A percentile compares a stretch with the other conserved stretches of the same genome.
Evolutionary conservation across 2,888 invertebrate species (phyloP).

Genomic region (Tupiocoris notatus): DNA sequence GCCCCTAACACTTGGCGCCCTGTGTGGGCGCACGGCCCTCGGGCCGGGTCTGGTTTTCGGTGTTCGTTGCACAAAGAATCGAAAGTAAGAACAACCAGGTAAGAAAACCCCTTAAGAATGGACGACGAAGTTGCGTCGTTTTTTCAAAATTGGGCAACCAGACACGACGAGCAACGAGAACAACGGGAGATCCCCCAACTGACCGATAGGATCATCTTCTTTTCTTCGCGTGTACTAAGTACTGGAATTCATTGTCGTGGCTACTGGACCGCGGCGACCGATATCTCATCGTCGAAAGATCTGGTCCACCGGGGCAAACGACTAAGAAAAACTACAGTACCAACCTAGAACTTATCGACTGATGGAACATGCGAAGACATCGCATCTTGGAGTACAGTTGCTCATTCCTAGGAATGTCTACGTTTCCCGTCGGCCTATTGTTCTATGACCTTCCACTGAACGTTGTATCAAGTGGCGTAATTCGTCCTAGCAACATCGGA

Average conservation of each 20-base stretch:
- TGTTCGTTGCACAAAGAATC: not conserved
- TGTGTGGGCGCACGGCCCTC: no score
- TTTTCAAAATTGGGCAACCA: not conserved
- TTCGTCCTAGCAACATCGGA: no score
- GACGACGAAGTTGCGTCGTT: not conserved
- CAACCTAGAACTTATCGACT: no score
- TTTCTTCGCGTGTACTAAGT: not conserved
- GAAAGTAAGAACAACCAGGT: not conserved
- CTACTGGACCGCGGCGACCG: not conserved
- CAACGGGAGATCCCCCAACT: no score
- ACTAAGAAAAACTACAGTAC: no score
- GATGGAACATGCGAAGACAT: no score
- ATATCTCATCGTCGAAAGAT: not conserved
- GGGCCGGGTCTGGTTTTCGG: no score
- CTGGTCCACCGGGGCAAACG: not conserved
- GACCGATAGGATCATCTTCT: not conserved
- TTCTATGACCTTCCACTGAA: not conserved
- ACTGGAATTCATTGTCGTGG: not conserved
- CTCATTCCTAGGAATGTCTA: no score
- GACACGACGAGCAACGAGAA: not conserved
- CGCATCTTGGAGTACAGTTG: no score
- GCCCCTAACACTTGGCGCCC: no score
- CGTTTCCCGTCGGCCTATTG: not conserved
- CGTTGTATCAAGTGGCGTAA: no score
- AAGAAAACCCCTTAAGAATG: not conserved